Evolutionary conservation across 2,113 vertebrate genomes (phyloP), one percentile per base, ranked within the genome.

Genomic region (Myiopsitta monachus): DNA sequence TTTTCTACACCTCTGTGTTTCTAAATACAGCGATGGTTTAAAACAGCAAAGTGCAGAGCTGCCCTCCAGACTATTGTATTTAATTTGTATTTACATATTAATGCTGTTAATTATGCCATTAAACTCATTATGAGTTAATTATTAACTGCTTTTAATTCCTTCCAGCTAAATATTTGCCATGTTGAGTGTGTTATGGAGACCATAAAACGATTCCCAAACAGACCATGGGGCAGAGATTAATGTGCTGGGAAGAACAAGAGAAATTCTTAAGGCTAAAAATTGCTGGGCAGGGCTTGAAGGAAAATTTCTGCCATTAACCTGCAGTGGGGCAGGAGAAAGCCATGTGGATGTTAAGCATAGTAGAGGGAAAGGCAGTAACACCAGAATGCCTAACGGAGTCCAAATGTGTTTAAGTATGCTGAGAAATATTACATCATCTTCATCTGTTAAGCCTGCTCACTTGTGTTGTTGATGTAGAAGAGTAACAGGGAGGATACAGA

Each of bases 101-200:
- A 86, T 95, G 69, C 67, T 92, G 63, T 83, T 94, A 96, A 94
- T 96, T 87, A 84, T 81, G 62, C 49, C 69, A 89, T 84, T 92
- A 87, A 91, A 44, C 36, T 47, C 73, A 82, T 87, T 73, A 86
- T 51, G 33, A 96, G 91, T 92, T 77, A 95, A 95, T 73, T 63
- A 89, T 96, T 97, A 96, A 95, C 96, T 88, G 62, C 27, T 57
- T 18, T 78, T 84, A 83, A 69, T 96, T 94, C 62, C 61, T 93
- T 94, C 64, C 83, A 95, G 90, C 68, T 90, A 93, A 94, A 76
- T 87, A 94, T 97, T 96, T 96, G 79, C 93, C 67, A 74, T 44
- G 54, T 62, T 89, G 62, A 78, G 44, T 73, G n/a, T 92, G 27
- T 81, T 93, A 86, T 30, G 43, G 82, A 83, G 76, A 76, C 72